Evolutionary conservation across 2,113 vertebrate species (phyloP).

Genomic region (Ameiurus melas): DNA sequence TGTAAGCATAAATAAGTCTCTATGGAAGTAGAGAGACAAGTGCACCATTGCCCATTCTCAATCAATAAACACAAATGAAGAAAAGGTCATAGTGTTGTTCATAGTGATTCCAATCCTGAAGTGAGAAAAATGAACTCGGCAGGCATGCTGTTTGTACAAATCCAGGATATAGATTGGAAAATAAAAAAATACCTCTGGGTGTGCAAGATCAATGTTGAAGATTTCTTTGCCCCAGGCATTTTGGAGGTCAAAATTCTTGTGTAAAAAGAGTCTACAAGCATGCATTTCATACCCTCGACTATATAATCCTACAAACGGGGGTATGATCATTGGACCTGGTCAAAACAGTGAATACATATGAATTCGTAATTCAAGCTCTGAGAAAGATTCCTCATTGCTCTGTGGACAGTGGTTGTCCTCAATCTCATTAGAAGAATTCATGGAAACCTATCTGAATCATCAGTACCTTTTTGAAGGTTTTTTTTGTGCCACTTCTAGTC

Average conservation of each 20-base stretch:
- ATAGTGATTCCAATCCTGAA: neutral
- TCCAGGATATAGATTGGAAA: neutral
- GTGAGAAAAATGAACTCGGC: neutral
- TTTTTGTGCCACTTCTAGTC: neutral
- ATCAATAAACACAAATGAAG: neutral
- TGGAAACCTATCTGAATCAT: neutral
- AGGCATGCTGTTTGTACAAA: conserved; percentile 3
- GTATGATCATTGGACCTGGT: neutral
- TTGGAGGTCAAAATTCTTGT: neutral
- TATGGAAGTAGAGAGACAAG: neutral
- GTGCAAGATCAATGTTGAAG: neutral
- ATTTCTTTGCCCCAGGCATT: neutral
- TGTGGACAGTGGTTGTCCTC: neutral
- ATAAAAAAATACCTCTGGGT: neutral
- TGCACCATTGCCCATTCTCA: neutral
- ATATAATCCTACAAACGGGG: neutral
- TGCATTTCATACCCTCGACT: neutral
- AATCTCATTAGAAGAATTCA: neutral
- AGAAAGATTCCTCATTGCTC: neutral
- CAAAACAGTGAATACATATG: neutral
- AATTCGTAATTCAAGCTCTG: neutral
- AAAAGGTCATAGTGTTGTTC: neutral
- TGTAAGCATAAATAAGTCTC: neutral
- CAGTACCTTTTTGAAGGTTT: neutral
- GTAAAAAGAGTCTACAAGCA: neutral